Percentiles rank a stretch among this genome's conserved stretches.
phyloP scores from a whole-genome alignment of 2,797 vertebrate species.

The Etheostoma nigrum region DNA sequence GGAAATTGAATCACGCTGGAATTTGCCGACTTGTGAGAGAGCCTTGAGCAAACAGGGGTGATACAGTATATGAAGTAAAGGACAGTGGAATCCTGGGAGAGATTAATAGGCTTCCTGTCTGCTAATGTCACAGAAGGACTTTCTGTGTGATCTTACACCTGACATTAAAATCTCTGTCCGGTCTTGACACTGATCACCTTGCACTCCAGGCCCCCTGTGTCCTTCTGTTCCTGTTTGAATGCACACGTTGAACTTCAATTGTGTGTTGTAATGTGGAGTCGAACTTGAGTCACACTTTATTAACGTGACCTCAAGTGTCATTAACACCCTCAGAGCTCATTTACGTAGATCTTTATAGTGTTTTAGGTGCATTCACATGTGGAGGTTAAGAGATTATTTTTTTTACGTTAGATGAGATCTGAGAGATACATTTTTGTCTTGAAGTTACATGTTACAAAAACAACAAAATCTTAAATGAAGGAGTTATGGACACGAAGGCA shows the following conservation, averaged over 20 bases:
- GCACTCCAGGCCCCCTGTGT: background rate
- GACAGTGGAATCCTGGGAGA: conserved; percentile 17
- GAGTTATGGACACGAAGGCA: background rate
- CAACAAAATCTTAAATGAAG: background rate
- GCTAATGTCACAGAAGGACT: conserved; percentile 46
- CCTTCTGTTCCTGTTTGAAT: background rate
- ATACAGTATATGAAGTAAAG: conserved; percentile 28
- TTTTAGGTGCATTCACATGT: conserved; percentile 2
- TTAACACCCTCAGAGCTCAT: background rate
- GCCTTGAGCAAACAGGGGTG: conserved; percentile 8
- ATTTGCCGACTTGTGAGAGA: conserved; percentile 42
- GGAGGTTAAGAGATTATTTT: background rate
- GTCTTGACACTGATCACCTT: conserved; percentile 8
- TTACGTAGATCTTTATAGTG: background rate
- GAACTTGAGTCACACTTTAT: background rate
- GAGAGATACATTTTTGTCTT: background rate
- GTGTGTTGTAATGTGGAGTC: background rate
- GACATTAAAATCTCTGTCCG: conserved; percentile 24
- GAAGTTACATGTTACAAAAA: background rate
- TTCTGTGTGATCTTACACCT: conserved; percentile 43
- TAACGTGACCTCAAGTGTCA: background rate
- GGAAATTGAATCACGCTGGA: conserved; percentile 67
- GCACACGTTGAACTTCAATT: background rate
- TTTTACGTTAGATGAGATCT: background rate
- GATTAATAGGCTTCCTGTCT: conserved; percentile 56